These are phyloP conservation scores for Homarus gammarus DNA, from an alignment of 2,888 invertebrate species.

Conservation along the genomic window DNA sequence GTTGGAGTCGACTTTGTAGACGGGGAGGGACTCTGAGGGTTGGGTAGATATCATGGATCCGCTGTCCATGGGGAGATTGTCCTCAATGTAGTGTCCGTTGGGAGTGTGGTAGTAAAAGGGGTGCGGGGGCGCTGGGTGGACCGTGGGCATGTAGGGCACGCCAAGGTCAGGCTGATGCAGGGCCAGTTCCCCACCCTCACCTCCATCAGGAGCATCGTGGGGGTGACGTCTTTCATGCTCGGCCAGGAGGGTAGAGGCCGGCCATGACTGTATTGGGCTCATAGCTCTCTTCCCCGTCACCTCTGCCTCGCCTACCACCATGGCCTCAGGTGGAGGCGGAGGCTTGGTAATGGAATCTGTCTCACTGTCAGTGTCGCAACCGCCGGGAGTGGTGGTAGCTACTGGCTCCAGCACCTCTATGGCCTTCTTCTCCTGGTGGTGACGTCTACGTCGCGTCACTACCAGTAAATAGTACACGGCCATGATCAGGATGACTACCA, in stretches of 20 bases:
- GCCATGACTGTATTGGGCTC: constrained; percentile 75
- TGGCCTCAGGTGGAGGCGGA: constrained; percentile 67
- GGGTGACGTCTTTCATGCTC: constrained; percentile 73
- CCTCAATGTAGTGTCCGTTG: constrained; percentile 75
- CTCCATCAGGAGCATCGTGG: constrained; percentile 53
- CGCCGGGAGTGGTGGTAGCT: constrained; percentile 59
- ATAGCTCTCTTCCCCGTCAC: constrained; percentile 64
- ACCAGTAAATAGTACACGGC: constrained; percentile 73
- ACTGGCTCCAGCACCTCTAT: constrained; percentile 61
- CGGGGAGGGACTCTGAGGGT: constrained; percentile 73
- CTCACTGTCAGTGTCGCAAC: constrained; percentile 70
- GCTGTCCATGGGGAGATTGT: constrained; percentile 73
- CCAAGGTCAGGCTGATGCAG: constrained; percentile 71
- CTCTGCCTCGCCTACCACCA: constrained; percentile 65
- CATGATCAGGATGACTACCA: constrained; percentile 69
- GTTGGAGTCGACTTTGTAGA: constrained; percentile 70
- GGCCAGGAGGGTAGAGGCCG: constrained; percentile 73
- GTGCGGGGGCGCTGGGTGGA: constrained; percentile 50
- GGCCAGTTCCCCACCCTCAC: constrained; percentile 45
- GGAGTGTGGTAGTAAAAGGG: constrained; percentile 75
- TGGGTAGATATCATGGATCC: constrained; percentile 75
- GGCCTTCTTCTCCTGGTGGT: constrained; percentile 67
- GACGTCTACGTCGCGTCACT: constrained; percentile 64
- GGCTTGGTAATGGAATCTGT: constrained; percentile 75
- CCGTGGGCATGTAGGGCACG: constrained; percentile 72